Evolutionary conservation across 2,888 invertebrate species (phyloP).

Genomic region (Drosophila rubida): DNA sequence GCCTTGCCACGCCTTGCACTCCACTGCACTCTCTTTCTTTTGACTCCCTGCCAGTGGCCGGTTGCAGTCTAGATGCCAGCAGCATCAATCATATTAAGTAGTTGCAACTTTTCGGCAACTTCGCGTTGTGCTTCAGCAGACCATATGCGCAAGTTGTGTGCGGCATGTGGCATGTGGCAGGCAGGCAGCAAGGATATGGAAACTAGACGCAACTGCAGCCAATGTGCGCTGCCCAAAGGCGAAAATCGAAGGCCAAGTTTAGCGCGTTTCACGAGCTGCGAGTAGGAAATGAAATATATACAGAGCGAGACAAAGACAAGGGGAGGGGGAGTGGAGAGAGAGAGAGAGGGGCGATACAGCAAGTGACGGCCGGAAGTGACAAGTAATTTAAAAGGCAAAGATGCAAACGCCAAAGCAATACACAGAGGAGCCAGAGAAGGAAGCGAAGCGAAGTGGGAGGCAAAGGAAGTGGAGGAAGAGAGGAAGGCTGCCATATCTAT

Average conservation of each 20-base stretch:
- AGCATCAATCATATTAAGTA: constrained; percentile 58
- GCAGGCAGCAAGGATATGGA: constrained; percentile 20
- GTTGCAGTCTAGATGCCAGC: not conserved
- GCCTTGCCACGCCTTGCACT: not conserved
- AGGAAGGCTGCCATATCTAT: not conserved
- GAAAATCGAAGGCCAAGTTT: constrained; percentile 45
- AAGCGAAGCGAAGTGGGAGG: not conserved
- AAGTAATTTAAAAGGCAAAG: constrained; percentile 60
- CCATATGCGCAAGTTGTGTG: constrained; percentile 7
- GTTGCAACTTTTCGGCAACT: constrained; percentile 30
- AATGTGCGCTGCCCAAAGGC: constrained; percentile 15
- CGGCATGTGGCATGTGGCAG: constrained; percentile 2
- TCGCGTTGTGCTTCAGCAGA: constrained; percentile 28
- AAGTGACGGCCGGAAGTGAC: constrained; percentile 55
- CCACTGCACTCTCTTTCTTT: not conserved
- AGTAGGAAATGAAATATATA: not conserved
- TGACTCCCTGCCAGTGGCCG: not conserved
- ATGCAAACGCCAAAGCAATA: constrained; percentile 10
- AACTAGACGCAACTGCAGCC: constrained; percentile 4
- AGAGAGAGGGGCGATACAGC: not conserved
- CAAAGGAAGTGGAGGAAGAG: not conserved
- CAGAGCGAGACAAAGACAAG: not conserved
- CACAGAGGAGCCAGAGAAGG: not conserved
- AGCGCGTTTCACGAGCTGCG: not conserved
- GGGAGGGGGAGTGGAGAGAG: not conserved